Evolutionary conservation across 2,113 vertebrate genomes (phyloP), one percentile per base, ranked within the genome.

Genomic region (Phylloscopus trochiloides): DNA sequence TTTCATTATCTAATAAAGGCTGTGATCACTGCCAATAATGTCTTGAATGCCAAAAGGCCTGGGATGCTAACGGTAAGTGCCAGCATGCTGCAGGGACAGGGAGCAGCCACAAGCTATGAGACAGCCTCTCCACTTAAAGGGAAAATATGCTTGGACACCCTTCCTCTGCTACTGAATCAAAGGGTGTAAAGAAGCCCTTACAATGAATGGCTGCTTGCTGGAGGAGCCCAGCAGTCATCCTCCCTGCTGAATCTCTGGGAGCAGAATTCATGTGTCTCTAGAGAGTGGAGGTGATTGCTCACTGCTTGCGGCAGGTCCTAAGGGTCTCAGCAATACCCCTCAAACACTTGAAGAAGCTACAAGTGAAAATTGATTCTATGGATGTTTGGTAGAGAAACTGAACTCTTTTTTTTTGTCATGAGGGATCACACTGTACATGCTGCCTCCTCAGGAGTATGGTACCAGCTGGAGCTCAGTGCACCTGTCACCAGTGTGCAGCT

Each of bases 241-340:
- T 62, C 28, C 36, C 67, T 17, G 20, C 1, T 1, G 57, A 61
- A 38, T 40, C 32, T 42, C 61, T 31, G 57, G 47, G 36, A 62
- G 42, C 67, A 31, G 57, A 62, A 57, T 38, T 43, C 29, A 5
- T 12, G 3, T 1, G 1, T 22, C 84, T 91, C 31, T 36, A 43
- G 51, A 70, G 31, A 29, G 26, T 52, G 57, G 57, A 61, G 45
- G 40, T 34, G 59, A 51, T 1, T 74, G 38, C 32, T 73, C 43
- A 7, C 10, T 52, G 52, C 31, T 59, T 50, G 59, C 0, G 3
- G 36, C 47, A 83, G 1, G 1, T 66, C 20, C 67, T 34, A 11
- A 0, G 0, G 11, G 13, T 55, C 12, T 70, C 67, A 62, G 47
- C 29, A 79, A 48, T 7, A 32, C 20, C 1, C 3, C 24, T 48